Evolutionary conservation across 2,797 vertebrate genomes (phyloP).

Genomic region (Glossophaga mutica): DNA sequence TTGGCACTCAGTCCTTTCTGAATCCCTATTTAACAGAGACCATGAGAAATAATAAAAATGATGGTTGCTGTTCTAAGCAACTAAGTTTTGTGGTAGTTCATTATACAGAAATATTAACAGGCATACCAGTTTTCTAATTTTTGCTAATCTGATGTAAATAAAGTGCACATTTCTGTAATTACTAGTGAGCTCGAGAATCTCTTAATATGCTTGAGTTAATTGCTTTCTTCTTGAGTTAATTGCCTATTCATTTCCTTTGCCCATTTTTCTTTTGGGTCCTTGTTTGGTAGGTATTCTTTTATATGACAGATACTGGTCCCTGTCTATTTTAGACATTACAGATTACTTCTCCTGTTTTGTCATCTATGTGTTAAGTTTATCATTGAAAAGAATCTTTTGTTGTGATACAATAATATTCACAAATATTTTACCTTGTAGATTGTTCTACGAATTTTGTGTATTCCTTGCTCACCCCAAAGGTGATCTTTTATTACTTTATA

Average conservation of each 20-base stretch:
- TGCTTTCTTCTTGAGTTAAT: constrained; percentile 27
- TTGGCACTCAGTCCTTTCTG: background rate
- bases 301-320: background rate
- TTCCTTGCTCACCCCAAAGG: background rate
- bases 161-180: constrained; percentile 26
- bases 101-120: background rate
- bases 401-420: background rate
- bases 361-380: background rate
- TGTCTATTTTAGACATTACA: background rate
- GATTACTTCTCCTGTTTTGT: background rate
- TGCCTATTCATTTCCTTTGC: background rate
- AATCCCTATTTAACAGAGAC: background rate
- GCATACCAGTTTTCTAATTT: constrained; percentile 10
- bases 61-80: background rate
- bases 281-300: background rate
- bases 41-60: background rate
- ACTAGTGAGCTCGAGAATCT: background rate
- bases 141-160: constrained; percentile 1
- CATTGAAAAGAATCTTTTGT: background rate
- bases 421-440: background rate
- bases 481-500: background rate
- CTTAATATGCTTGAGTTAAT: background rate
- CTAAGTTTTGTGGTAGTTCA: background rate
- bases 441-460: constrained; percentile 2
- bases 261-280: background rate